phyloP scores from a whole-genome alignment of 2,888 invertebrate genomes.

The Carabus problematicus region DNA sequence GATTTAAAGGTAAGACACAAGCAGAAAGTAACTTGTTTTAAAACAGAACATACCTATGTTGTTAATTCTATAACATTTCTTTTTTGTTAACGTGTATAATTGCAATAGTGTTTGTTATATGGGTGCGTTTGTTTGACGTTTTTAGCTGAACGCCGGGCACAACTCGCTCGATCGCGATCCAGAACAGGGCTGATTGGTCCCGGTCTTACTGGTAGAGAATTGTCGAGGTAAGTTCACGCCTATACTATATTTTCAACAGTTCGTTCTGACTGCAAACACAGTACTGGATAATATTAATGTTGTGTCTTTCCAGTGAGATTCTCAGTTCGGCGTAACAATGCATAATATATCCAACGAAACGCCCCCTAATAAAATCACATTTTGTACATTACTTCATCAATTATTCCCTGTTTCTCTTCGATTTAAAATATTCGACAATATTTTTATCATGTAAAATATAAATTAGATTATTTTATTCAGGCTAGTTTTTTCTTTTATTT shows the following conservation, averaged over 20 bases:
- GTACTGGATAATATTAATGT: neutral
- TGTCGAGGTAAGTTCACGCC: slow-evolving; percentile 74
- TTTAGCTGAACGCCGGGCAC: slow-evolving; percentile 88
- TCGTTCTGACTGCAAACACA: neutral
- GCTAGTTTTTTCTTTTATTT: no score
- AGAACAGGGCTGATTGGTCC: slow-evolving; percentile 75
- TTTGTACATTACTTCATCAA: neutral
- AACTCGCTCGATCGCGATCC: slow-evolving; percentile 86
- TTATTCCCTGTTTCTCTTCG: neutral
- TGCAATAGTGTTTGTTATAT: neutral
- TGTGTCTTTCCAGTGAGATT: slow-evolving; percentile 56
- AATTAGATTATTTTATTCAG: no score
- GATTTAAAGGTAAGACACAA: slow-evolving; percentile 34
- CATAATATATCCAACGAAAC: neutral
- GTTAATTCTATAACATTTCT: no score
- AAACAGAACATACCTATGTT: no score
- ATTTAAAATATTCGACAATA: neutral
- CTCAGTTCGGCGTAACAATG: slow-evolving; percentile 57
- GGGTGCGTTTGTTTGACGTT: slow-evolving; percentile 45
- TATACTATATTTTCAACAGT: slow-evolving; percentile 5
- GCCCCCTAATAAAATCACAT: neutral
- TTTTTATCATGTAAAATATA: no score
- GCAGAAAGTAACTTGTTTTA: slow-evolving; percentile 12
- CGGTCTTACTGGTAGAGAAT: slow-evolving; percentile 69
- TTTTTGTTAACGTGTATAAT: no score